Base-by-base conservation (phyloP, 2,113 vertebrate species). In the Eublepharis macularius region DNA sequence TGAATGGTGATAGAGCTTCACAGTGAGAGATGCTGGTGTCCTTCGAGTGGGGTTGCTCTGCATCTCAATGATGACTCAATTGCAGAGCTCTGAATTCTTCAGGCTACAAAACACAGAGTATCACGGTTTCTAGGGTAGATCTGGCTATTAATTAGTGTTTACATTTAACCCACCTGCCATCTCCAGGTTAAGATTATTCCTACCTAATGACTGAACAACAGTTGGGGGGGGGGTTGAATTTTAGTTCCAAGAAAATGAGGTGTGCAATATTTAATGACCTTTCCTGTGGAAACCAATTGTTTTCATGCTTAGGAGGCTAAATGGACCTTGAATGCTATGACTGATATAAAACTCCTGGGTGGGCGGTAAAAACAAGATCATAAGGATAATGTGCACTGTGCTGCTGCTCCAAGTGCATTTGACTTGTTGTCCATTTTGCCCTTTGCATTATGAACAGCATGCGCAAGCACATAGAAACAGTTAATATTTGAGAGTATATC, bases 401-500 rank as follows among this genome's bases (percentile, higher is more conserved):
- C 1, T 0, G 0, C 0, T 0, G 1, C n/a, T 34, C 16, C 51
- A 39, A 8, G 43, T 36, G 1, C 1, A 16, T 3, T 7, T 34
- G n/a, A 24, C 1, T 36, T 69, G n/a, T 21, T 65, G 10, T 36
- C 19, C 34, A 8, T 16, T 49, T 24, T 69, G 43, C 17, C 68
- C 8, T 49, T 36, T 34, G n/a, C 36, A 34, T 21, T n/a, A 69
- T 49, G 26, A 63, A 32, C 24, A 32, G 9, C 34, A 41, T 14
- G 34, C 39, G 51, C 29, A 79, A 41, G 32, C 36, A 43, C 34
- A 65, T 13, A 43, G n/a, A 12, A 3, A 36, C 4, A 19, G 26
- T 78, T 60, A 4, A 39, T 77, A n/a, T 77, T 57, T 49, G 21
- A 57, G 29, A 39, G 57, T 68, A n/a, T 13, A 34, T 68, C 24